Evolutionary conservation across 2,113 vertebrate species (phyloP).

Genomic region (Epinephelus lanceolatus): DNA sequence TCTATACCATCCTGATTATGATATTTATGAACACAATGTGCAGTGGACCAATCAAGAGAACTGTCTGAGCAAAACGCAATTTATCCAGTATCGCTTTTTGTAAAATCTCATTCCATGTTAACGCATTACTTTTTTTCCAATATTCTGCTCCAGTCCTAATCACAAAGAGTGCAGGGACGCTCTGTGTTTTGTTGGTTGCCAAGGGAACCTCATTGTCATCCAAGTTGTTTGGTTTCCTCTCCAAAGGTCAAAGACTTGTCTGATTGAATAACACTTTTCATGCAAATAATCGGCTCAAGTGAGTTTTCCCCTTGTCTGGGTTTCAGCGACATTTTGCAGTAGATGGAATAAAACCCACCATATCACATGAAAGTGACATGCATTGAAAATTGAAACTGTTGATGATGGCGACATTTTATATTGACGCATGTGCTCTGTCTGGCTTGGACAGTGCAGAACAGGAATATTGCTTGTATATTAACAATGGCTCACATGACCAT

Average conservation of each 20-base stretch:
- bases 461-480: not conserved
- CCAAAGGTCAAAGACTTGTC: slow-evolving; percentile 71
- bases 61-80: slow-evolving; percentile 7
- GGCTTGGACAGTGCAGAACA: too few relatives aligned
- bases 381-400: not conserved
- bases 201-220: slow-evolving; percentile 62
- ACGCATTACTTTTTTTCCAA: not conserved
- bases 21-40: not conserved
- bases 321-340: not conserved
- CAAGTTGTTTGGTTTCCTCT: slow-evolving; percentile 57
- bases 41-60: slow-evolving; percentile 38
- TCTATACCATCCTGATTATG: not conserved
- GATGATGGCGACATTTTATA: not conserved
- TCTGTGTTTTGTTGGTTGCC: slow-evolving; percentile 59
- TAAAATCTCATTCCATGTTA: slow-evolving; percentile 27
- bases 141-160: slow-evolving; percentile 53
- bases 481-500: not conserved
- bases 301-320: not conserved
- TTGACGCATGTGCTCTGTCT: not conserved
- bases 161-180: slow-evolving; percentile 41
- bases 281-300: slow-evolving; percentile 51
- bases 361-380: slow-evolving; percentile 15
- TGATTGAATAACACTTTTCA: slow-evolving; percentile 64
- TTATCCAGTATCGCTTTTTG: not conserved
- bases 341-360: slow-evolving; percentile 26